Evolutionary conservation across 1,140 invertebrate species (phyloP), one percentile per base, ranked within the genome.

Genomic region (Lordiphosa stackelbergi): DNA sequence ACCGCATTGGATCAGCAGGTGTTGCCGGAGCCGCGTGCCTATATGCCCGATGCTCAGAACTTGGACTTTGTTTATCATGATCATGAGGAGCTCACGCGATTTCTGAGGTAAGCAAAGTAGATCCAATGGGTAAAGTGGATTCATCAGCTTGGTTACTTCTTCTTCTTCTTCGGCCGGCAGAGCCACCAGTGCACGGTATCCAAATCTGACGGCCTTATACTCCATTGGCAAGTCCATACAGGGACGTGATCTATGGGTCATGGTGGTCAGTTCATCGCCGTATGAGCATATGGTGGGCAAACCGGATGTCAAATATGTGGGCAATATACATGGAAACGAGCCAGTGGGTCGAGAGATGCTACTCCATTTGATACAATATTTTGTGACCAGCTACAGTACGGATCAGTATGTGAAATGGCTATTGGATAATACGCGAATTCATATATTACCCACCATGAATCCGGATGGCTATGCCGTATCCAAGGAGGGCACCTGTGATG

Each of bases 391-490:
- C 69, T 96, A 96, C 77, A 91, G 92, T 35, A 90, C 90, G 4
- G 95, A 97, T 88, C 90, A 92, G 13, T 95, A 94, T 73, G 92
- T 96, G 28, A 92, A 93, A 69, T 95, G 95, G 93, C 88, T 98
- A 35, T 85, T 98, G 78, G 94, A 97, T 83, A 96, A 96, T 74
- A 96, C 95, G 0, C 90, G 96, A 56, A 94, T 98, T 64, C 96
- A 98, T 85, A 94, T 98, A 68, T 91, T 98, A 89, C 96, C 96
- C 2, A 95, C 95, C 3, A 94, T 97, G 94, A 97, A 97, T 86
- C 96, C 96, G 0, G 96, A 98, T 85, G 96, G 96, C 3, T 96
- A 95, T 84, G 94, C 95, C 61, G 93, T 95, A 3, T 94, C 96
- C 1, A 92, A 93, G 63, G 95, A 97, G 88, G 96, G 96, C 48